Evolutionary conservation across 2,113 vertebrate genomes (phyloP).

Genomic region (Saccopteryx bilineata): DNA sequence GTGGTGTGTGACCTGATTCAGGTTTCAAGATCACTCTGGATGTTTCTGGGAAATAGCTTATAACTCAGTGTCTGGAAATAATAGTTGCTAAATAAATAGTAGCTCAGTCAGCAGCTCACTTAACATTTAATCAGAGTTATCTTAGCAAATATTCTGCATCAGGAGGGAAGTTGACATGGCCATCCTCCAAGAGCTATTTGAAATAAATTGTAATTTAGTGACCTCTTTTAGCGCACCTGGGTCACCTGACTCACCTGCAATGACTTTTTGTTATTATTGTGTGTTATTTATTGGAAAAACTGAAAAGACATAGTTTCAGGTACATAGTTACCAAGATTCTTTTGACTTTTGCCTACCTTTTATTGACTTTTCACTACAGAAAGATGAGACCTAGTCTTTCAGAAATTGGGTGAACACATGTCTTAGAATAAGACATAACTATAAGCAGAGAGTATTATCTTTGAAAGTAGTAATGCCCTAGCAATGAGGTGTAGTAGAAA

Average conservation of each 20-base stretch:
- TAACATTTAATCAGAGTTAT: neutral
- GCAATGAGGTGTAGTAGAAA: neutral
- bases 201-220: neutral
- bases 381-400: neutral
- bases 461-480: neutral
- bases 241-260: neutral
- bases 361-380: slow-evolving; percentile 15
- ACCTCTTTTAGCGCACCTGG: neutral
- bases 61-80: neutral
- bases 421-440: neutral
- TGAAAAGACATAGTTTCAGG: neutral
- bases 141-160: neutral
- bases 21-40: neutral
- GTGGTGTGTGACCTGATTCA: neutral
- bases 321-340: neutral
- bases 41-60: neutral
- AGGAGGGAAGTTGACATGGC: neutral
- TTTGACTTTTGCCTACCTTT: neutral
- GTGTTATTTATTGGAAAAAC: slow-evolving; percentile 40
- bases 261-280: neutral
- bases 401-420: neutral
- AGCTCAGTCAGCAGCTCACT: neutral
- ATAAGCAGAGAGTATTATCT: neutral
- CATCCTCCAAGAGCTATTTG: neutral
- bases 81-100: slow-evolving; percentile 52